Evolutionary conservation across 2,888 invertebrate genomes (phyloP).

Genomic region (Epiblema foenella): DNA sequence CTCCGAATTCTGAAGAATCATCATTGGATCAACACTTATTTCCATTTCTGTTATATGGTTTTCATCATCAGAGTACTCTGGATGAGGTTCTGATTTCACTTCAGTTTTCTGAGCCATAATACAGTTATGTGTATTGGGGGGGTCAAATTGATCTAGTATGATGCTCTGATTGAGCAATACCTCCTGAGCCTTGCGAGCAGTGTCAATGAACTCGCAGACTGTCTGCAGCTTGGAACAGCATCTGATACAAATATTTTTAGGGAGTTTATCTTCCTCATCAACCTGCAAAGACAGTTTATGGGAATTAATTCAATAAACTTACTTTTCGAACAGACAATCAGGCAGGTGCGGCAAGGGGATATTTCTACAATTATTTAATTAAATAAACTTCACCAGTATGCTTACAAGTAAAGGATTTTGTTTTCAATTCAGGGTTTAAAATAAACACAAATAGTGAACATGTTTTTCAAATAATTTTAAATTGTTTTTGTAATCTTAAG

Average conservation of each 20-base stretch:
- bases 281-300: conserved; percentile 77
- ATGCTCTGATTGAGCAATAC: conserved; percentile 73
- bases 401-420: too few relatives aligned
- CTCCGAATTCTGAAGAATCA: conserved; percentile 86
- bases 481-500: too few relatives aligned
- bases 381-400: too few relatives aligned
- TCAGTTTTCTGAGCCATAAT: conserved; percentile 48
- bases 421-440: too few relatives aligned
- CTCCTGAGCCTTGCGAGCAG: conserved; percentile 87
- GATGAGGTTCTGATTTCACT: conserved; percentile 48
- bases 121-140: conserved; percentile 49
- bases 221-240: conserved; percentile 87
- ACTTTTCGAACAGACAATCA: too few relatives aligned
- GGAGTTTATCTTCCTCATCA: conserved; percentile 86
- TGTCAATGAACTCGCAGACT: conserved; percentile 88
- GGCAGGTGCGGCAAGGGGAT: too few relatives aligned
- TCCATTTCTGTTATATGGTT: conserved; percentile 85
- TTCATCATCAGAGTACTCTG: conserved; percentile 55
- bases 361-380: background rate
- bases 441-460: too few relatives aligned
- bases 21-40: conserved; percentile 88
- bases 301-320: background rate
- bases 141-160: conserved; percentile 75
- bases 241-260: conserved; percentile 88
- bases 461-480: too few relatives aligned